These are phyloP conservation scores for Bovichtus variegatus DNA, from an alignment of 2,797 vertebrate genomes.

Conservation along the genomic window DNA sequence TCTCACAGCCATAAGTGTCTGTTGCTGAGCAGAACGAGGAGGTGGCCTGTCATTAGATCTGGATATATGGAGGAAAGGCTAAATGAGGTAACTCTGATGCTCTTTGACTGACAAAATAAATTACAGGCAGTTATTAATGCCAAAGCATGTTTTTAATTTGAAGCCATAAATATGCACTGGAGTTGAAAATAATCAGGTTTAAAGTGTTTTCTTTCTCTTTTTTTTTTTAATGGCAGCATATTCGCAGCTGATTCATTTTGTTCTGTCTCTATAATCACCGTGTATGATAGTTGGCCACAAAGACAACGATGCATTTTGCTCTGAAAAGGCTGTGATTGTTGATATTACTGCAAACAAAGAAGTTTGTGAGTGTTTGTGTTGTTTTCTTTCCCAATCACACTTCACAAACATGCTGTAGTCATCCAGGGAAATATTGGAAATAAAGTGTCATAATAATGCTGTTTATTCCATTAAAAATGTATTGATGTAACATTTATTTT, in stretches of 20 bases:
- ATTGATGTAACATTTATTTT: constrained; percentile 31
- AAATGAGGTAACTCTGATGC: not conserved
- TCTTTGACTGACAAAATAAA: constrained; percentile 31
- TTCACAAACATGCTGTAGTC: constrained; percentile 33
- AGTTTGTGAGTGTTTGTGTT: constrained; percentile 40
- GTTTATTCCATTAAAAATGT: constrained; percentile 39
- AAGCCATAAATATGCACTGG: not conserved
- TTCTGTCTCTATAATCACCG: not conserved
- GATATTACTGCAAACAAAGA: constrained; percentile 18
- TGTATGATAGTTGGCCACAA: constrained; percentile 20
- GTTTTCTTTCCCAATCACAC: constrained; percentile 10
- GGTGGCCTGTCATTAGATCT: constrained; percentile 48
- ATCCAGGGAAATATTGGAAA: constrained; percentile 6
- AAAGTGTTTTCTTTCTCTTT: constrained; percentile 1
- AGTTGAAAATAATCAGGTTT: constrained; percentile 19
- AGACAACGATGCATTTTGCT: constrained; percentile 13
- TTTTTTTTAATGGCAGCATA: constrained; percentile 10
- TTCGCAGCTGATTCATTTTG: constrained; percentile 13
- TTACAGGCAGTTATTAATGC: not conserved
- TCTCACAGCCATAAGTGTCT: constrained; percentile 61
- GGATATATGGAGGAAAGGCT: constrained; percentile 13
- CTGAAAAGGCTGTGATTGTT: constrained; percentile 25
- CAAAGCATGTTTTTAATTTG: not conserved
- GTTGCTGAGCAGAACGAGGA: constrained; percentile 57
- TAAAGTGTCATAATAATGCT: constrained; percentile 44